Conservation (phyloP, 92 coral and sea anemone species). For the Epizoanthus fatuus region DNA sequence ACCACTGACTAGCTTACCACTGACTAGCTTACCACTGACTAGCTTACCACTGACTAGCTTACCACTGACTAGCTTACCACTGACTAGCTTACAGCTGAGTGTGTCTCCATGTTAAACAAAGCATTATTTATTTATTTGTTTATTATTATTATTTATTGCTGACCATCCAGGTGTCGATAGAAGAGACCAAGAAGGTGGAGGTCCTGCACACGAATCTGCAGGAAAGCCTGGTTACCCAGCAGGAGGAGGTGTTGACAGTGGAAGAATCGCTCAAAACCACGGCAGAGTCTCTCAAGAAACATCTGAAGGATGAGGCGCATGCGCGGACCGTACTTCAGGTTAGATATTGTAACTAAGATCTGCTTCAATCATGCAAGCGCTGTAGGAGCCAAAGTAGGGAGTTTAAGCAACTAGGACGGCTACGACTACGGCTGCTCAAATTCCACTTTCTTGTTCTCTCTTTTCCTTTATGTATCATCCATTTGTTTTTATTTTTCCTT, state of each 20-base stretch:
- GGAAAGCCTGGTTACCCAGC: conserved; percentile 58
- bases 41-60: too few relatives aligned
- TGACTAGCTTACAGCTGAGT: too few relatives aligned
- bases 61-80: too few relatives aligned
- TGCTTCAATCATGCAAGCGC: neutral
- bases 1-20: too few relatives aligned
- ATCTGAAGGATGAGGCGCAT: conserved; percentile 93
- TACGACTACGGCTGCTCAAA: too few relatives aligned
- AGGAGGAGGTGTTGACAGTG: conserved; percentile 78
- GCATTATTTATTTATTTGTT: neutral
- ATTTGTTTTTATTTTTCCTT: too few relatives aligned
- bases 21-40: too few relatives aligned
- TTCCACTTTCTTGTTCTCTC: too few relatives aligned
- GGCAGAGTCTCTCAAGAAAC: conserved; percentile 88
- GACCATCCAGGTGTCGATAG: conserved; percentile 80
- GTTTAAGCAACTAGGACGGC: too few relatives aligned
- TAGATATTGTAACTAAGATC: neutral
- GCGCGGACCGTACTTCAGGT: conserved; percentile 96
- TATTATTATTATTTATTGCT: neutral
- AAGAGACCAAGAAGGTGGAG: conserved; percentile 86
- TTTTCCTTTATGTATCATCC: too few relatives aligned
- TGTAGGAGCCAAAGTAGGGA: too few relatives aligned
- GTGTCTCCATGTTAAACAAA: too few relatives aligned
- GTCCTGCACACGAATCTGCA: conserved; percentile 72
- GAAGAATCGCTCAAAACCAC: conserved; percentile 90